Evolutionary conservation across 2,888 invertebrate species (phyloP).

Genomic region (Zygogramma bicolorata): DNA sequence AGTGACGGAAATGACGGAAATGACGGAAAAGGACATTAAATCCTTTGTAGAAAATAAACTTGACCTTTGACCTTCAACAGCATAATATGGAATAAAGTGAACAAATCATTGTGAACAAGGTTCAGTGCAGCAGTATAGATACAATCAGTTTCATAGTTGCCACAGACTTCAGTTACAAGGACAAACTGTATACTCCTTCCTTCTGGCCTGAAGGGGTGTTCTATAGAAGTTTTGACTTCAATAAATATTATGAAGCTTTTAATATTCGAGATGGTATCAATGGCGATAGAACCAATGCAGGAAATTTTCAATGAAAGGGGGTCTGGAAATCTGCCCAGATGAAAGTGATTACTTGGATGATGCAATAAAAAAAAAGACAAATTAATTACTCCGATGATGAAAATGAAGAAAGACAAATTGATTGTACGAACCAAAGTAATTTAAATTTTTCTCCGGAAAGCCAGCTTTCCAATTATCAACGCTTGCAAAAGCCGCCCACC

Average conservation of each 20-base stretch:
- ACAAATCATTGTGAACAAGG: too few relatives aligned
- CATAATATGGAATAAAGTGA: background rate
- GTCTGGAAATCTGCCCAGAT: too few relatives aligned
- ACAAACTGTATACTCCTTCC: too few relatives aligned
- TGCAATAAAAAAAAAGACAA: background rate
- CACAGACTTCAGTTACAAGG: slow-evolving; percentile 12
- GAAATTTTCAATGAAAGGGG: too few relatives aligned
- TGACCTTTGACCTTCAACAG: background rate
- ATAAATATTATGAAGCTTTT: too few relatives aligned
- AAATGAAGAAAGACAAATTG: background rate
- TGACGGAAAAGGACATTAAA: slow-evolving; percentile 8
- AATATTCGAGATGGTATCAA: slow-evolving; percentile 3
- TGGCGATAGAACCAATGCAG: background rate
- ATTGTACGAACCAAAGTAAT: background rate
- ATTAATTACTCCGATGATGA: background rate
- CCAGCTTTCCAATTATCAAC: background rate
- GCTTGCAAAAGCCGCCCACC: too few relatives aligned
- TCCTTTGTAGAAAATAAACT: slow-evolving; percentile 7
- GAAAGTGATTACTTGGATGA: too few relatives aligned
- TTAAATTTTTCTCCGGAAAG: background rate
- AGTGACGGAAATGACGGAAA: too few relatives aligned
- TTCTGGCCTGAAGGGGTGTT: background rate
- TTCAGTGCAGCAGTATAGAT: too few relatives aligned
- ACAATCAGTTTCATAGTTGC: slow-evolving; percentile 13
- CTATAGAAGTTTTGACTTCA: slow-evolving; percentile 13